phyloP scores from a whole-genome alignment of 2,797 vertebrate genomes.

The Toxotes lorentzi region DNA sequence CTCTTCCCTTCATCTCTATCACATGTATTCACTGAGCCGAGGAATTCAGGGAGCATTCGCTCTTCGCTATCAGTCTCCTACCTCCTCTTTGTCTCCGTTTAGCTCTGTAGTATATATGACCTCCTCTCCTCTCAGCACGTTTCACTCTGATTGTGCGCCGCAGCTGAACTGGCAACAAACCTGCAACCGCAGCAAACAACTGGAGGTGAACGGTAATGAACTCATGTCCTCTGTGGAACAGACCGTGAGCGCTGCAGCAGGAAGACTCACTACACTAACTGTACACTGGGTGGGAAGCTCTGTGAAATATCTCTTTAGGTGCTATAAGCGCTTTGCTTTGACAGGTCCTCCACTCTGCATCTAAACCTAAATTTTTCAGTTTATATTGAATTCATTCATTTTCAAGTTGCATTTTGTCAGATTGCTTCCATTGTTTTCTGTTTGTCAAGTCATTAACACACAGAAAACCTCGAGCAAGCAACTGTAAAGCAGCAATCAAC shows the following conservation, averaged over 20 bases:
- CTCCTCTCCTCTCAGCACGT: constrained; percentile 54
- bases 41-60: constrained; percentile 34
- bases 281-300: not conserved
- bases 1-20: constrained; percentile 30
- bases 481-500: no score
- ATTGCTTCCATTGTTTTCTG: not conserved
- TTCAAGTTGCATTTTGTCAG: not conserved
- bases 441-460: not conserved
- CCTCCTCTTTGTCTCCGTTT: constrained; percentile 38
- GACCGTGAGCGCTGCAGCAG: not conserved
- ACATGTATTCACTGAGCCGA: constrained; percentile 32
- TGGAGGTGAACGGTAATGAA: constrained; percentile 65
- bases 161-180: constrained; percentile 68
- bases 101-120: constrained; percentile 32
- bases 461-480: not conserved
- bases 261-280: constrained; percentile 17
- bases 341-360: not conserved
- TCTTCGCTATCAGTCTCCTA: constrained; percentile 28
- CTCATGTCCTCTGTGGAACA: constrained; percentile 49
- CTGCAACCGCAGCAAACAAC: constrained; percentile 73
- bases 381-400: not conserved
- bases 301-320: not conserved
- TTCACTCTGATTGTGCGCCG: constrained; percentile 39
- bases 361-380: not conserved
- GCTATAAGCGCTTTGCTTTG: not conserved